Percentiles rank a stretch among this genome's conserved stretches.
These are phyloP conservation scores for Agrochola lota DNA, from an alignment of 2,888 invertebrate genomes.

Conservation along the genomic window DNA sequence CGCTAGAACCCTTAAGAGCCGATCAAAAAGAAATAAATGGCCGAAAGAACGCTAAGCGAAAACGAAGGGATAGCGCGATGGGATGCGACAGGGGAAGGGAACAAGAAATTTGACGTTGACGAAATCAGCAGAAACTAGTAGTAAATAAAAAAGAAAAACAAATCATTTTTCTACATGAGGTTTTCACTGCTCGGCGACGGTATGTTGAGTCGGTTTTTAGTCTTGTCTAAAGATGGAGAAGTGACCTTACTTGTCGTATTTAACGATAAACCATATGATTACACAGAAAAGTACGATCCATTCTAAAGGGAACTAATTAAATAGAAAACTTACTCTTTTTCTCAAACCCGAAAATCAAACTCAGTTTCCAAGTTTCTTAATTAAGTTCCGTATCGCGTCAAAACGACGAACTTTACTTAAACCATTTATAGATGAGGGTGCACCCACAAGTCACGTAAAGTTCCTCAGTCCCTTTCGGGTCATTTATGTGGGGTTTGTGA, in stretches of 20 bases:
- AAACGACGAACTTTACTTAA: conserved; percentile 17
- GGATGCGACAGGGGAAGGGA: too few relatives aligned
- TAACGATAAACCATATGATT: background rate
- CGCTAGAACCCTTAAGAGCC: too few relatives aligned
- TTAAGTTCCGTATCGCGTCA: conserved; percentile 9
- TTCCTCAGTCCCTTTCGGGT: conserved; percentile 3
- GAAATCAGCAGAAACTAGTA: too few relatives aligned
- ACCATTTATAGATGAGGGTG: background rate
- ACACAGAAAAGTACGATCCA: background rate
- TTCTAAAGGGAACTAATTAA: background rate
- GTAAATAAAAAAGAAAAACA: background rate
- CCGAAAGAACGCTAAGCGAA: too few relatives aligned
- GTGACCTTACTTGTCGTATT: background rate
- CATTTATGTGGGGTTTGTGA: conserved; percentile 19
- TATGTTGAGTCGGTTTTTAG: background rate
- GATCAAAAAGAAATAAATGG: too few relatives aligned
- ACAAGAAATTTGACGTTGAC: too few relatives aligned
- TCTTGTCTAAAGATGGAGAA: background rate
- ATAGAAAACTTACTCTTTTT: background rate
- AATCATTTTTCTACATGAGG: background rate
- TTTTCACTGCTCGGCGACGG: too few relatives aligned
- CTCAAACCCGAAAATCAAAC: conserved; percentile 10
- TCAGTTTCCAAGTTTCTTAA: conserved; percentile 22
- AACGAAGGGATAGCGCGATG: too few relatives aligned
- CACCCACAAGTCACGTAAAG: conserved; percentile 32